These are phyloP conservation scores for Scartelaos histophorus DNA, from an alignment of 2,113 vertebrate species.

Conservation along the genomic window DNA sequence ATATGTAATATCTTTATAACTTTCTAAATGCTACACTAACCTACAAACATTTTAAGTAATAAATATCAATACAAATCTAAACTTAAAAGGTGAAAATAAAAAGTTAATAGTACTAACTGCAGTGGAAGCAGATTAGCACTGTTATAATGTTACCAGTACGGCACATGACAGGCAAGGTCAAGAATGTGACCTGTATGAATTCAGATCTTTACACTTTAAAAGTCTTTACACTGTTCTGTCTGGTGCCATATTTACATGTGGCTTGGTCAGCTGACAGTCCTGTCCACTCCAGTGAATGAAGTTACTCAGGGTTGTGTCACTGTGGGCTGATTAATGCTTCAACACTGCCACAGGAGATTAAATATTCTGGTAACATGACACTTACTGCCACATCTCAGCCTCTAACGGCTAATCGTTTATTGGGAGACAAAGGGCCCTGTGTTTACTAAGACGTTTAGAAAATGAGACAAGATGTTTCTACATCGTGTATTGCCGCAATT, in stretches of 20 bases:
- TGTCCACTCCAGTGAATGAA: background rate
- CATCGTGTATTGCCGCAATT: background rate
- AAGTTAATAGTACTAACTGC: background rate
- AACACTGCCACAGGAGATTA: background rate
- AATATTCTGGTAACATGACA: conserved; percentile 7
- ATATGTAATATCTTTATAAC: background rate
- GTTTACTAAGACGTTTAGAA: background rate
- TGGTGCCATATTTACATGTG: conserved; percentile 21
- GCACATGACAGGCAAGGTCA: conserved; percentile 41
- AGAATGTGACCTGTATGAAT: conserved; percentile 34
- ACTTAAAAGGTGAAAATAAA: background rate
- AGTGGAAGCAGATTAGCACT: conserved; percentile 24
- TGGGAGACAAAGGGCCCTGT: background rate
- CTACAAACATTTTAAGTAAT: background rate
- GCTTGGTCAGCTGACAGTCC: conserved; percentile 19
- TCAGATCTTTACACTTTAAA: no score
- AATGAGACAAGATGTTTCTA: conserved; percentile 12
- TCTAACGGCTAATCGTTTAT: background rate
- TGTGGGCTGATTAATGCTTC: background rate
- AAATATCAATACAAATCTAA: background rate
- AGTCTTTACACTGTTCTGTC: background rate
- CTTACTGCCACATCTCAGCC: background rate
- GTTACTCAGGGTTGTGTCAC: background rate
- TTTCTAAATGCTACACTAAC: background rate
- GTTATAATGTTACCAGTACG: conserved; percentile 11